A percentile compares a stretch with the other conserved stretches of the same genome.
phyloP scores from a whole-genome alignment of 2,797 vertebrate genomes.

The Micropoecilia bifurca region DNA sequence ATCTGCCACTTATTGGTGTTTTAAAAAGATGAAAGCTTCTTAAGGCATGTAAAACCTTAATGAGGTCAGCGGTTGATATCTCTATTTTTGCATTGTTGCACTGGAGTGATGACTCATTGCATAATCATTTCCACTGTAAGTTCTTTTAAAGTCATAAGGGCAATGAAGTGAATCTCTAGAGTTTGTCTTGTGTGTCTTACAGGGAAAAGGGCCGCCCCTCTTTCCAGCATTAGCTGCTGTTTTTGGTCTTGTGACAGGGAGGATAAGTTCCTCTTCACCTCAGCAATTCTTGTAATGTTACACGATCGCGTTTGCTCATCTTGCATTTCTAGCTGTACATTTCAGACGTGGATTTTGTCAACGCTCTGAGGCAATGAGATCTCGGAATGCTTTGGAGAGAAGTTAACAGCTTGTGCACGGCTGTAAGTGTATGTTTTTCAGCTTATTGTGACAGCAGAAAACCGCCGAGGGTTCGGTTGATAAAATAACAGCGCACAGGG shows the following conservation, averaged over 20 bases:
- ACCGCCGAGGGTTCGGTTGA: slow-evolving; percentile 34
- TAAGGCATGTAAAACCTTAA: neutral
- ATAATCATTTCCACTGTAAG: neutral
- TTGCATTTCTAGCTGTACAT: neutral
- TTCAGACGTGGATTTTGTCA: neutral
- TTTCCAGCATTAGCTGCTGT: neutral
- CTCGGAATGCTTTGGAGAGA: slow-evolving; percentile 21
- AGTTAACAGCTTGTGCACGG: neutral
- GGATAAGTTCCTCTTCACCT: neutral
- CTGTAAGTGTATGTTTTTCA: slow-evolving; percentile 26
- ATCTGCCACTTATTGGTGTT: neutral
- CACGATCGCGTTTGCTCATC: neutral
- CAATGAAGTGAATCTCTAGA: neutral
- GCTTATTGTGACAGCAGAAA: slow-evolving; percentile 34
- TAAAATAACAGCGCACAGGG: slow-evolving; percentile 48
- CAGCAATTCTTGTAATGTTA: neutral
- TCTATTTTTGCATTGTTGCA: neutral
- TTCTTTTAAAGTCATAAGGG: neutral
- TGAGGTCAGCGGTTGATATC: neutral
- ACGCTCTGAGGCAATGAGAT: slow-evolving; percentile 14
- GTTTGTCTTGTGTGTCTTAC: neutral
- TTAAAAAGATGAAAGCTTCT: neutral
- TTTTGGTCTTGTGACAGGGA: neutral
- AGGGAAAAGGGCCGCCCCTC: neutral
- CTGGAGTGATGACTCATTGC: neutral